Conservation (phyloP, 2,113 vertebrate genomes). For the Corapipo altera region DNA sequence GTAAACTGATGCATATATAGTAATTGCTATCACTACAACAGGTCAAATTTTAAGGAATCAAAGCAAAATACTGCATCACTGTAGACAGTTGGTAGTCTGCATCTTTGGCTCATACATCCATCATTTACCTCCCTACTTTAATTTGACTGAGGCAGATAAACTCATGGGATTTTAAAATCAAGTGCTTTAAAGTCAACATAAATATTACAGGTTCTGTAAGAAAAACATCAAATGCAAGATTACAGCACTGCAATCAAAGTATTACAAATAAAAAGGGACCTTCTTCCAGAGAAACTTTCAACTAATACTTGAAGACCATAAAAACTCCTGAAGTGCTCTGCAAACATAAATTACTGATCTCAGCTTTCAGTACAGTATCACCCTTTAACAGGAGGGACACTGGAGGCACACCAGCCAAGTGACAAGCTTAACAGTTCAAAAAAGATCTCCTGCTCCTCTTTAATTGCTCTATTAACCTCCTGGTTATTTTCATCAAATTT, state of each 20-base stretch:
- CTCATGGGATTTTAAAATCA: constrained; percentile 19
- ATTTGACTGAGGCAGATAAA: constrained; percentile 29
- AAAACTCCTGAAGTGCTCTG: constrained; percentile 12
- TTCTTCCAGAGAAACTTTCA: neutral
- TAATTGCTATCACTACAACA: constrained; percentile 39
- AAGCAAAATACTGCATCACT: constrained; percentile 15
- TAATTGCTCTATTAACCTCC: neutral
- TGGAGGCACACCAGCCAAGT: neutral
- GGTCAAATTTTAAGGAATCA: constrained; percentile 25
- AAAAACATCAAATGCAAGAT: neutral
- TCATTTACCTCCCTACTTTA: constrained; percentile 1
- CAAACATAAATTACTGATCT: neutral
- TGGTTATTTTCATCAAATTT: neutral
- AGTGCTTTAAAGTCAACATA: constrained; percentile 30
- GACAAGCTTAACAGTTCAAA: neutral
- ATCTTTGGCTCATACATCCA: constrained; percentile 44
- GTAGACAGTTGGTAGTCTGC: neutral
- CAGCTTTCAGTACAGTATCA: neutral
- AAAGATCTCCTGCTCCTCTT: neutral
- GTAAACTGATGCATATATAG: constrained; percentile 48
- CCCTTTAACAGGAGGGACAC: neutral
- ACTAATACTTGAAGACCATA: neutral
- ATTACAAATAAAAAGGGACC: neutral
- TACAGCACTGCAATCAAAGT: neutral
- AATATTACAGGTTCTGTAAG: constrained; percentile 2